phyloP scores from a whole-genome alignment of 2,113 vertebrate genomes.

The Eulacestoma nigropectus region DNA sequence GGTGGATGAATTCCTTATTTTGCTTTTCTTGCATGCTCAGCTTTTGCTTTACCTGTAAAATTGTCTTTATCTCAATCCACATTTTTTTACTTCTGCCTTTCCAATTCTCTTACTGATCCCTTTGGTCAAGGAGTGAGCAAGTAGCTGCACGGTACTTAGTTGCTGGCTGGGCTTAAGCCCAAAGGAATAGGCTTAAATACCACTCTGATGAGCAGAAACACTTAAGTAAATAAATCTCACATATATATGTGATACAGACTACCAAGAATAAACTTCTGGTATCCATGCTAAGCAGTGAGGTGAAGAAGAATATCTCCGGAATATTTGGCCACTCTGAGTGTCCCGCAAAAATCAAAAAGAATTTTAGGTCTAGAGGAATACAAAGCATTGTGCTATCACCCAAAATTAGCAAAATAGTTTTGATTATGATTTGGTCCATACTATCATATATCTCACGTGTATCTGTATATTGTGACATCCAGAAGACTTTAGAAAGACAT shows the following conservation, averaged over 20 bases:
- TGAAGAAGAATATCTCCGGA: background rate
- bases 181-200: background rate
- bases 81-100: background rate
- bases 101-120: background rate
- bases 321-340: background rate
- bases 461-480: background rate
- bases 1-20: background rate
- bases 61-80: background rate
- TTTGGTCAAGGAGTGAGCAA: fast-evolving
- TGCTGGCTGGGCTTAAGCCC: background rate
- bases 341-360: background rate
- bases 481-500: background rate
- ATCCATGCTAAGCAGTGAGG: background rate
- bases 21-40: fast-evolving
- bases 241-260: too few relatives aligned
- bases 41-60: background rate
- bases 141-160: background rate
- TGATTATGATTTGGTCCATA: background rate
- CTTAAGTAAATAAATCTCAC: background rate
- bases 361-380: background rate
- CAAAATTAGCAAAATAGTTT: background rate
- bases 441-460: background rate
- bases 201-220: background rate
- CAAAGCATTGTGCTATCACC: background rate
- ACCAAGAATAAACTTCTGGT: background rate